Conservation (phyloP, 2,888 invertebrate species). For the Hartigia nigra region DNA sequence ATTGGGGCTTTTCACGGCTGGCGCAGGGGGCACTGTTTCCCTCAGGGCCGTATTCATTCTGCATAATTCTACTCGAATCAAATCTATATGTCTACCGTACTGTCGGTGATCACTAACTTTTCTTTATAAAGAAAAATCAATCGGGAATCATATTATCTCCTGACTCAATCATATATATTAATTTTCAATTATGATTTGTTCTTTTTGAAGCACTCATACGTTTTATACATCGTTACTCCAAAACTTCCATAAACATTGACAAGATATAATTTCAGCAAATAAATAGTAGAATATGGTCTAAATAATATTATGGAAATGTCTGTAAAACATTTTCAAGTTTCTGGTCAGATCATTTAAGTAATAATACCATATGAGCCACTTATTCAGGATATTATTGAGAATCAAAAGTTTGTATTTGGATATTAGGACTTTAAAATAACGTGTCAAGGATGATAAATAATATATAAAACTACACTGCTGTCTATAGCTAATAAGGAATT, state of each 20-base stretch:
- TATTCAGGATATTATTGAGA: neutral
- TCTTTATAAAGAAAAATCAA: neutral
- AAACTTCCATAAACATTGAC: neutral
- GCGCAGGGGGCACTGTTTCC: conserved; percentile 25
- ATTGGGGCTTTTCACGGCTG: conserved; percentile 39
- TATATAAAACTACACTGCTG: neutral
- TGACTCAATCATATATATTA: neutral
- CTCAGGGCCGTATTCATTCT: conserved; percentile 22
- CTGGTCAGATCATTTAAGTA: too few relatives aligned
- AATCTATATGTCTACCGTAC: neutral
- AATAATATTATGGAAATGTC: neutral
- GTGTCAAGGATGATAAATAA: neutral
- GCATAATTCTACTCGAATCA: neutral
- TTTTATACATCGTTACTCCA: neutral
- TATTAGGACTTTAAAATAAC: neutral
- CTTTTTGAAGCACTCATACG: neutral
- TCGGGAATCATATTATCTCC: neutral
- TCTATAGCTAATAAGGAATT: neutral
- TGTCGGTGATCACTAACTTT: neutral
- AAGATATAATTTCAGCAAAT: neutral
- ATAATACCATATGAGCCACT: neutral
- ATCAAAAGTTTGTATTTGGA: neutral
- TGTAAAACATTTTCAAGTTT: too few relatives aligned
- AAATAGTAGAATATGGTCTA: neutral
- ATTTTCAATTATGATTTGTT: neutral